These are phyloP conservation scores for Calidris pygmaea DNA, from an alignment of 2,113 vertebrate genomes.

Conservation along the genomic window DNA sequence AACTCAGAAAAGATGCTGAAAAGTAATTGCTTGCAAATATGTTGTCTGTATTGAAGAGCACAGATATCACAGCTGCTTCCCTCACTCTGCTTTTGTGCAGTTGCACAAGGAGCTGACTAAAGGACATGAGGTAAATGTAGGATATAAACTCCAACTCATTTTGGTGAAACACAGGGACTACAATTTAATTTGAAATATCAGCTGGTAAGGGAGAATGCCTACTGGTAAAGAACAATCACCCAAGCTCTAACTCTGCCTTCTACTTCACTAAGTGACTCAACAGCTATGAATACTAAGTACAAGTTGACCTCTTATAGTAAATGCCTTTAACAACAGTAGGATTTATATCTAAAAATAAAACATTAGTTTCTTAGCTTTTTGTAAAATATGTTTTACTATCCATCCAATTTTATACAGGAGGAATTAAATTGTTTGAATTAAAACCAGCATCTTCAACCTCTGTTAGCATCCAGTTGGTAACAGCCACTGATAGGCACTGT, in stretches of 20 bases:
- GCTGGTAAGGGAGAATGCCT: slow-evolving; percentile 50
- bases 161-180: slow-evolving; percentile 41
- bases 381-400: background rate
- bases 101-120: slow-evolving; percentile 58
- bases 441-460: background rate
- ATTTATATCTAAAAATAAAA: background rate
- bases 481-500: background rate
- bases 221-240: slow-evolving; percentile 35
- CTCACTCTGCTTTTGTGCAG: slow-evolving; percentile 57
- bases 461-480: background rate
- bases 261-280: slow-evolving; percentile 16
- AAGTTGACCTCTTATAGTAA: background rate
- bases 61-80: slow-evolving; percentile 71
- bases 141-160: slow-evolving; percentile 33
- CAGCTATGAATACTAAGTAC: background rate
- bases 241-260: background rate
- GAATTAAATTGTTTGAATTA: background rate
- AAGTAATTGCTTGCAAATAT: slow-evolving; percentile 65
- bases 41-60: slow-evolving; percentile 47
- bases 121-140: slow-evolving; percentile 62
- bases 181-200: slow-evolving; percentile 63
- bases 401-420: background rate
- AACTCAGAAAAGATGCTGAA: slow-evolving; percentile 51
- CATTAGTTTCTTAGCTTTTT: background rate
- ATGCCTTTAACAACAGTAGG: background rate